Evolutionary conservation across 1,140 invertebrate species (phyloP).

Genomic region (Tetramorium alpestre): DNA sequence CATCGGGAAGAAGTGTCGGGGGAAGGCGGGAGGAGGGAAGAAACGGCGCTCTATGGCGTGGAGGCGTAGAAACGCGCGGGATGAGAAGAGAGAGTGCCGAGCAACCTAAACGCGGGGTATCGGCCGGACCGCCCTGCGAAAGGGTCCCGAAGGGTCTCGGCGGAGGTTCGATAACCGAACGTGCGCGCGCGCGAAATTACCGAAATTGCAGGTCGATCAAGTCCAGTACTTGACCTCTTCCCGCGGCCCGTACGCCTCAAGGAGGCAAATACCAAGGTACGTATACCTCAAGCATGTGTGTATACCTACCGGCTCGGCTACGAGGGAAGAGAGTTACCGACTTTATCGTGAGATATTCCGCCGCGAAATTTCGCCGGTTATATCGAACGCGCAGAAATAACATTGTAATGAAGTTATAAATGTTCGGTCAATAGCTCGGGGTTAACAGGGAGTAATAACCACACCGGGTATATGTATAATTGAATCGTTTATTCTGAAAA

Average conservation of each 20-base stretch:
- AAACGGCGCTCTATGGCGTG: neutral
- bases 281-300: neutral
- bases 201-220: constrained; percentile 72
- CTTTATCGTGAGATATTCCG: constrained; percentile 64
- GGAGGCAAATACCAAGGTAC: constrained; percentile 14
- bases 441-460: constrained; percentile 30
- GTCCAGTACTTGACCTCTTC: constrained; percentile 67
- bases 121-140: constrained; percentile 60
- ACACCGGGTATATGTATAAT: neutral
- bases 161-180: constrained; percentile 72
- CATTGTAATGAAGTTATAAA: constrained; percentile 29
- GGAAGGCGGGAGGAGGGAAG: neutral
- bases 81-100: constrained; percentile 7
- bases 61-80: constrained; percentile 45
- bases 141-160: constrained; percentile 32
- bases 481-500: constrained; percentile 24
- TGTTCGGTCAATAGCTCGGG: constrained; percentile 37
- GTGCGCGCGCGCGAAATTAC: constrained; percentile 69
- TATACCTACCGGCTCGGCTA: neutral
- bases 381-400: constrained; percentile 40
- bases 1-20: constrained; percentile 46
- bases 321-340: constrained; percentile 31
- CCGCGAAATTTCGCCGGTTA: constrained; percentile 26
- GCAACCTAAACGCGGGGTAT: constrained; percentile 66
- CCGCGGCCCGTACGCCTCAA: constrained; percentile 51